phyloP scores from a whole-genome alignment of 2,113 vertebrate genomes.

The Mus spicilegus region DNA sequence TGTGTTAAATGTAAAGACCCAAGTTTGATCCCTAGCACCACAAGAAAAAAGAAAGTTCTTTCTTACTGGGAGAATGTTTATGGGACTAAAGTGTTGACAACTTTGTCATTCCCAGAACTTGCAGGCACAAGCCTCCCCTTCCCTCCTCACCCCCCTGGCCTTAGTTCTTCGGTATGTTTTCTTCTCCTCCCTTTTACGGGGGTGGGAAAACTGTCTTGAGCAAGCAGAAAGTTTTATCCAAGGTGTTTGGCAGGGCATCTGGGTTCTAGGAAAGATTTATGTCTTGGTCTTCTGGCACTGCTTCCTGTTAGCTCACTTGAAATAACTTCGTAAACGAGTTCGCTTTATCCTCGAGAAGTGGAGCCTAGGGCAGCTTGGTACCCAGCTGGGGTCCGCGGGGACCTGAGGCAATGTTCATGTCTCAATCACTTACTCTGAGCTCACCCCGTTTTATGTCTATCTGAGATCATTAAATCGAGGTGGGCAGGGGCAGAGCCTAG shows the following conservation, averaged over 20 bases:
- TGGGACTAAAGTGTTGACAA: constrained; percentile 62
- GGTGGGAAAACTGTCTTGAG: neutral
- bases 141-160: neutral
- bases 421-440: constrained; percentile 74
- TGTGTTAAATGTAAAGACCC: neutral
- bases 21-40: neutral
- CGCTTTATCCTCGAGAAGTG: constrained; percentile 73
- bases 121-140: neutral
- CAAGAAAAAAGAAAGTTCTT: neutral
- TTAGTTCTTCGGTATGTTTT: constrained; percentile 18
- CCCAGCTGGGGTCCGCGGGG: constrained; percentile 73
- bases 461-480: constrained; percentile 73
- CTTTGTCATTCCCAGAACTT: constrained; percentile 53
- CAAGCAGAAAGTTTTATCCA: constrained; percentile 47
- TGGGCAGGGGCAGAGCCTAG: constrained; percentile 4
- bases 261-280: constrained; percentile 71
- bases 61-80: constrained; percentile 71
- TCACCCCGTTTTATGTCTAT: constrained; percentile 77
- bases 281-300: constrained; percentile 63
- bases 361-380: constrained; percentile 53
- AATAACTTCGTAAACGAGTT: constrained; percentile 80
- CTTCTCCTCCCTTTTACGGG: constrained; percentile 31
- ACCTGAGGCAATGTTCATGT: constrained; percentile 65
- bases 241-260: constrained; percentile 59
- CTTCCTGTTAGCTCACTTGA: constrained; percentile 77